Evolutionary conservation across 2,797 vertebrate species (phyloP).

Genomic region (Notolepis coatsorum): DNA sequence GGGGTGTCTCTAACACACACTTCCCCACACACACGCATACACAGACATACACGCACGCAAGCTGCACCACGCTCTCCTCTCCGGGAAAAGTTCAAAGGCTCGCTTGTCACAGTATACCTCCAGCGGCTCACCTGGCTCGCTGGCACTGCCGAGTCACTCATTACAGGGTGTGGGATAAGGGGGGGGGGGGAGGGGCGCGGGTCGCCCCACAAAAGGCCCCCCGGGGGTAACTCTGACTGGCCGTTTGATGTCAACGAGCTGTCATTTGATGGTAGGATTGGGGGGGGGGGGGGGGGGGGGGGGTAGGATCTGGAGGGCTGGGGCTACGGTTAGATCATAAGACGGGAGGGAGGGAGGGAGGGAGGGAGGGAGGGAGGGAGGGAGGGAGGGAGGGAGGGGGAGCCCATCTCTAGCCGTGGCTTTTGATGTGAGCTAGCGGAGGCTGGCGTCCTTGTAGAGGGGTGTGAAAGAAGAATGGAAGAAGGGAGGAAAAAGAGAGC

Average conservation of each 20-base stretch:
- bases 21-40: neutral
- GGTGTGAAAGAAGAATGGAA: conserved; percentile 58
- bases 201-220: conserved; percentile 73
- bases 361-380: no score
- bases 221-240: conserved; percentile 57
- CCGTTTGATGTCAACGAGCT: conserved; percentile 75
- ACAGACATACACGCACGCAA: conserved; percentile 11
- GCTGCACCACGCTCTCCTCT: neutral
- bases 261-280: conserved; percentile 54
- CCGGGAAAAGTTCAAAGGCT: conserved; percentile 68
- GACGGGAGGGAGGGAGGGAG: no score
- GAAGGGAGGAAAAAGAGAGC: conserved; percentile 8
- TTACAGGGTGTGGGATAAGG: conserved; percentile 53
- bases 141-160: conserved; percentile 67
- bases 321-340: conserved; percentile 49
- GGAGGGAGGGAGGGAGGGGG: no score
- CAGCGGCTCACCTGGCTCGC: conserved; percentile 72
- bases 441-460: conserved; percentile 12
- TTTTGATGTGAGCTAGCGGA: conserved; percentile 61
- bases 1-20: neutral
- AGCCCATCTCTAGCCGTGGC: conserved; percentile 35
- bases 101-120: conserved; percentile 64
- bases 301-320: neutral
- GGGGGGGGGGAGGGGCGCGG: conserved; percentile 44
- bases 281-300: conserved; percentile 19